Evolutionary conservation across 2,888 invertebrate species (phyloP), one percentile per base, ranked within the genome.

Genomic region (Pristionchus arcanus): DNA sequence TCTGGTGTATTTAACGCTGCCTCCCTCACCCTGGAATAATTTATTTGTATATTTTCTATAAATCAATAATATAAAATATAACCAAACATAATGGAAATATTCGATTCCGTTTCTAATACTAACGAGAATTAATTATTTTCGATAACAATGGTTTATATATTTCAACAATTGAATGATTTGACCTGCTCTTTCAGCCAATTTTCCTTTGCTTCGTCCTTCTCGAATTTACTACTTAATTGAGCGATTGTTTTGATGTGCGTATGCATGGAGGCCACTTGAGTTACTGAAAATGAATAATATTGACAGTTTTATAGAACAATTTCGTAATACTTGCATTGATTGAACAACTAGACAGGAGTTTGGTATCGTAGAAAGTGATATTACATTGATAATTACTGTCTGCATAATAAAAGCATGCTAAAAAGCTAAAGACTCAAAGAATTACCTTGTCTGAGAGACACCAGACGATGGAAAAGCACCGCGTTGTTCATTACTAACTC

Each of bases 11-110:
- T 31, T 68, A 15, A 87, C 87, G 15, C 59, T 31, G 31, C 87
- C 87, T 9, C 68, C 87, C 0, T 37, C 28, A 16, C 87, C 87
- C 87, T 87, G 87, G 28, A 68, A 59, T 74, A 34, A 5, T 74
- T 74, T 13, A 16, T 68, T 9, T 49, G 42, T n/a, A n/a, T n/a
- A n/a, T n/a, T n/a, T 49, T 49, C 13, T 49, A 49, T 49, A 49
- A 49, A n/a, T n/a, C 11, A 9, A 13, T 9, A 49, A 49, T 49
- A 49, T 9, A 49, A 49, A 42, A 42, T 42, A 42, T 42, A 42
- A 49, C 42, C 13, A 49, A 49, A 49, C 9, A 13, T 0, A 49
- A 49, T 11, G 42, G 42, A 9, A 13, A 13, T 49, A 49, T 9
- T 49, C 11, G 42, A 49, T 9, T 49, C 42, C 42, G 11, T 49